Conservation (phyloP, 2,113 vertebrate species). For the human region DNA sequence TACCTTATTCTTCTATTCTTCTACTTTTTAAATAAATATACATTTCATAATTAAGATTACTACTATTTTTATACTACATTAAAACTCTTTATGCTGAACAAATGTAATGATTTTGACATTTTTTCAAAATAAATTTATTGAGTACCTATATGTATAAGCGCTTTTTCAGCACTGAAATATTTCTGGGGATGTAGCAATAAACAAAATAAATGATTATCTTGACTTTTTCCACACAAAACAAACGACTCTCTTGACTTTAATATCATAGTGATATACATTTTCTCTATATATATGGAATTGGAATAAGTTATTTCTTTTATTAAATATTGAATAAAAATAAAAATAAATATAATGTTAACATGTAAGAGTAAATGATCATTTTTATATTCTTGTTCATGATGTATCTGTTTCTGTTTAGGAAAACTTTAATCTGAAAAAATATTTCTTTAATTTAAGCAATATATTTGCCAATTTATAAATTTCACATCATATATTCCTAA, state of each 20-base stretch:
- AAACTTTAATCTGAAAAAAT: constrained; percentile 25
- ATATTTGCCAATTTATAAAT: constrained; percentile 29
- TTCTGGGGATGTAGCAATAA: background rate
- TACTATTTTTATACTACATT: background rate
- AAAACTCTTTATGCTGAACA: background rate
- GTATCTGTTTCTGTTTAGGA: background rate
- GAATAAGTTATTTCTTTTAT: background rate
- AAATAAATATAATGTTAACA: background rate
- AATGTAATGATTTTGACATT: background rate
- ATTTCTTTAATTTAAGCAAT: background rate
- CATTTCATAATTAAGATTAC: background rate
- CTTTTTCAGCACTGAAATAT: background rate
- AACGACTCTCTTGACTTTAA: background rate
- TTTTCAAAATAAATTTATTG: background rate
- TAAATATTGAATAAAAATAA: background rate
- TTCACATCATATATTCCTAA: background rate
- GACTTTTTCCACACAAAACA: background rate
- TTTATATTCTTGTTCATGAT: background rate
- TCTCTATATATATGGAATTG: background rate
- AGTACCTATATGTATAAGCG: background rate
- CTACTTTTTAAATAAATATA: background rate
- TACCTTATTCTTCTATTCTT: background rate
- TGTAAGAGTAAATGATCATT: background rate
- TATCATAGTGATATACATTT: background rate
- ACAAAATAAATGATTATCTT: background rate